A percentile compares a stretch with the other conserved stretches of the same genome.
Evolutionary conservation across 1,140 invertebrate species (phyloP).

Genomic region (Lepidurus packardi): DNA sequence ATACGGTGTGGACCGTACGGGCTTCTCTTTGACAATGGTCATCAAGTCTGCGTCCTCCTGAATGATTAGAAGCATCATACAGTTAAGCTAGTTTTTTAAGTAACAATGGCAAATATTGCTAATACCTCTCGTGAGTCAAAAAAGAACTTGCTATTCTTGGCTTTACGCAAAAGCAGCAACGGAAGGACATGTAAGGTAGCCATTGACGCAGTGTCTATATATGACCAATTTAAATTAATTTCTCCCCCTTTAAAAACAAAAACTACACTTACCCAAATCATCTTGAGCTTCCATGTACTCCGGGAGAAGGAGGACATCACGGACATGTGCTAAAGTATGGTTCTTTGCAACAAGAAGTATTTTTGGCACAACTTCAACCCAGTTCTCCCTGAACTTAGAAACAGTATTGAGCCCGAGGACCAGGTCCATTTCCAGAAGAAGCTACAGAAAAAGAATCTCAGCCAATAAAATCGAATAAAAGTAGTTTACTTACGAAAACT

Average conservation of each 20-base stretch:
- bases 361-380: neutral
- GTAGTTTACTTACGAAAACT: neutral
- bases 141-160: conserved; percentile 6
- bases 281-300: neutral
- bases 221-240: neutral
- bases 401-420: neutral
- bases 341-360: neutral
- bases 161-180: conserved; percentile 5
- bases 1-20: neutral
- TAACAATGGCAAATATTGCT: neutral
- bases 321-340: neutral
- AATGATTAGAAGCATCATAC: neutral
- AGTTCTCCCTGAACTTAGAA: neutral
- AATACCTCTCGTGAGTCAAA: neutral
- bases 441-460: neutral
- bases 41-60: neutral
- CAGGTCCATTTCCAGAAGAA: neutral
- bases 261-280: neutral
- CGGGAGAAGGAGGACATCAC: neutral
- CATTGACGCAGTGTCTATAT: neutral
- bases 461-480: neutral
- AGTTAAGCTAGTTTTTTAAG: neutral
- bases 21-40: neutral
- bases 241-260: neutral
- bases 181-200: neutral